Conservation (phyloP, 1,140 invertebrate genomes). For the Fopius arisanus region DNA sequence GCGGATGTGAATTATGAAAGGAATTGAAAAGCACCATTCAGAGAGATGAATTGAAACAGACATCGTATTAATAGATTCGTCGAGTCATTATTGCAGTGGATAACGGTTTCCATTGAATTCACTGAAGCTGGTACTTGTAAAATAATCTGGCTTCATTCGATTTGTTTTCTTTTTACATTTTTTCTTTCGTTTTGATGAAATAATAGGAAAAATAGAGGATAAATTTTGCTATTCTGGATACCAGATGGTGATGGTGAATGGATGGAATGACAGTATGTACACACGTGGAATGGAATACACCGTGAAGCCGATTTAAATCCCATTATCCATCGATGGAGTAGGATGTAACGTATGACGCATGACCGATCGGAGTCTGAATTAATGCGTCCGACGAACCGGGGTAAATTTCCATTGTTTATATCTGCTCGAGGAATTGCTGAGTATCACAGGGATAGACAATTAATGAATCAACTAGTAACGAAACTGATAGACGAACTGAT, state of each 20-base stretch:
- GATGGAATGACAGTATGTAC: neutral
- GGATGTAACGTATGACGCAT: constrained; percentile 31
- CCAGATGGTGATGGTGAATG: neutral
- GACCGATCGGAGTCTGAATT: constrained; percentile 27
- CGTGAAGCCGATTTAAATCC: constrained; percentile 47
- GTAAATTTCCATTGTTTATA: constrained; percentile 7
- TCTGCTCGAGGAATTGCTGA: neutral
- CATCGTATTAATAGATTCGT: neutral
- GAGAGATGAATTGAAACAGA: neutral
- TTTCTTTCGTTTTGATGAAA: neutral
- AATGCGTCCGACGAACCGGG: constrained; percentile 16
- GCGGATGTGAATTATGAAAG: neutral
- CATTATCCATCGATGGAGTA: constrained; percentile 48
- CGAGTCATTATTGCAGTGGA: neutral
- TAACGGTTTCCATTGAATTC: neutral
- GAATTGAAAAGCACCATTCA: neutral
- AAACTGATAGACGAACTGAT: no score
- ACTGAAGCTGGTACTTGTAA: neutral
- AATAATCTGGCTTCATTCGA: neutral
- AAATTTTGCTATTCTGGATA: neutral
- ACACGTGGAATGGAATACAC: constrained; percentile 3
- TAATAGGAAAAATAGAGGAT: neutral
- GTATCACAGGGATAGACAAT: no score
- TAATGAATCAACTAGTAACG: no score
- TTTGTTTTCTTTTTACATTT: neutral